Conservation (phyloP, 1,140 invertebrate species). For the Micrasema longulum region DNA sequence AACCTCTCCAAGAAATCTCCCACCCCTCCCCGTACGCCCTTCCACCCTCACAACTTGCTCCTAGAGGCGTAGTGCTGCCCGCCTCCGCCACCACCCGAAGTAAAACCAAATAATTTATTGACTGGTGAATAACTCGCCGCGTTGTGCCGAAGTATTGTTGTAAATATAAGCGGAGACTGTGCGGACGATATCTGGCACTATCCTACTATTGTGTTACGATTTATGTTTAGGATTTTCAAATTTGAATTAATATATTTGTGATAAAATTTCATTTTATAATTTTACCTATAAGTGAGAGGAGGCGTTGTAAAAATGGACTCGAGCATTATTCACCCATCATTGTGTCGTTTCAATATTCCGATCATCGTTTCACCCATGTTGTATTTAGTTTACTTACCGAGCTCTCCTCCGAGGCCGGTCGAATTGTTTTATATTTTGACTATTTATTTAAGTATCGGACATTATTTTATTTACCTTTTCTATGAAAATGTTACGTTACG, state of each 20-base stretch:
- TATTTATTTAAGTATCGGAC: slow-evolving; percentile 54
- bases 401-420: slow-evolving; percentile 48
- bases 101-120: slow-evolving; percentile 47
- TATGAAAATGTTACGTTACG: slow-evolving; percentile 53
- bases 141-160: slow-evolving; percentile 39
- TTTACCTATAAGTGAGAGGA: slow-evolving; percentile 38
- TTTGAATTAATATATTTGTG: slow-evolving; percentile 55
- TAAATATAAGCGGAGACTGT: slow-evolving; percentile 42
- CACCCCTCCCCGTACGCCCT: slow-evolving; percentile 73
- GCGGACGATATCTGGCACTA: slow-evolving; percentile 50
- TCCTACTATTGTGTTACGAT: slow-evolving; percentile 52
- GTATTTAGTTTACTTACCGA: slow-evolving; percentile 29
- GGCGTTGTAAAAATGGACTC: slow-evolving; percentile 42
- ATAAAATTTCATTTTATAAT: slow-evolving; percentile 54
- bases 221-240: slow-evolving; percentile 53
- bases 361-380: slow-evolving; percentile 24
- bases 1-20: slow-evolving; percentile 91
- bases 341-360: slow-evolving; percentile 29
- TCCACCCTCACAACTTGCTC: slow-evolving; percentile 69
- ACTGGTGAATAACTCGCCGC: slow-evolving; percentile 36
- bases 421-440: slow-evolving; percentile 55
- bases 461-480: slow-evolving; percentile 53
- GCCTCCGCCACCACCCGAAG: slow-evolving; percentile 59
- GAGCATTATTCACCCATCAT: slow-evolving; percentile 4
- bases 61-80: slow-evolving; percentile 70